phyloP scores from a whole-genome alignment of 2,113 vertebrate species.

The Egretta garzetta region DNA sequence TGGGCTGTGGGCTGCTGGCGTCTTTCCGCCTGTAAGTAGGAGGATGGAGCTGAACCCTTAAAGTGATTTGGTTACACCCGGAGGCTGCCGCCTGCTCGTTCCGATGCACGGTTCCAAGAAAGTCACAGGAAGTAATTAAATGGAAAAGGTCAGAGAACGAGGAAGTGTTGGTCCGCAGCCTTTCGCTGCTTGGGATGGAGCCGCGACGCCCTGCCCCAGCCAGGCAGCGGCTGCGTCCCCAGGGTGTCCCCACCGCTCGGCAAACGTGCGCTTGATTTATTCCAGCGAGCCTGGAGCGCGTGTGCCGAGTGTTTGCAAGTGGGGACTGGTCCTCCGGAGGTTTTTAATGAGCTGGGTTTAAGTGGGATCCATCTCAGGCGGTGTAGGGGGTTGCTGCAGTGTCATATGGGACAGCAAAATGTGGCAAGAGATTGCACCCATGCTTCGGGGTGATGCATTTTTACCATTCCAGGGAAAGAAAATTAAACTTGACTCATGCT shows the following conservation, averaged over 20 bases:
- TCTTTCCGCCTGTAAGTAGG: not conserved
- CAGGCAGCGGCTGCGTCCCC: not conserved
- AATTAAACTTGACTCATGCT: not conserved
- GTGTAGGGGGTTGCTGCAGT: not conserved
- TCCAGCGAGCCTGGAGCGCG: accelerated
- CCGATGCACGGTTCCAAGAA: slow-evolving; percentile 58
- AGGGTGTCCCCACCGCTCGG: not conserved
- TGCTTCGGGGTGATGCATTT: not conserved
- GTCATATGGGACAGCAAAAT: not conserved
- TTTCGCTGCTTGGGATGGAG: slow-evolving; percentile 53
- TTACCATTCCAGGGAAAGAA: not conserved
- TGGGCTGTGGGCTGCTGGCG: not conserved
- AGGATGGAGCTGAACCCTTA: not conserved
- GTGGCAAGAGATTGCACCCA: accelerated
- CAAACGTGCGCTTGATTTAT: accelerated
- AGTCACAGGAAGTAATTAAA: slow-evolving; percentile 84
- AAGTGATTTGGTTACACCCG: not conserved
- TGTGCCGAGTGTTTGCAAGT: not conserved
- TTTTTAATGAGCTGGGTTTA: not conserved
- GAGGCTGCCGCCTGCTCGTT: slow-evolving; percentile 20
- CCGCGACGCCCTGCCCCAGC: not conserved
- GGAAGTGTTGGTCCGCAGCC: slow-evolving; percentile 73
- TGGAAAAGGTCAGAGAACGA: slow-evolving; percentile 79
- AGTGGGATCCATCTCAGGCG: not conserved
- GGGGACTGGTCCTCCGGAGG: not conserved